A percentile compares a stretch with the other conserved stretches of the same genome.
Conservation (phyloP, 2,113 vertebrate species). For the Malaclemys terrapin region DNA sequence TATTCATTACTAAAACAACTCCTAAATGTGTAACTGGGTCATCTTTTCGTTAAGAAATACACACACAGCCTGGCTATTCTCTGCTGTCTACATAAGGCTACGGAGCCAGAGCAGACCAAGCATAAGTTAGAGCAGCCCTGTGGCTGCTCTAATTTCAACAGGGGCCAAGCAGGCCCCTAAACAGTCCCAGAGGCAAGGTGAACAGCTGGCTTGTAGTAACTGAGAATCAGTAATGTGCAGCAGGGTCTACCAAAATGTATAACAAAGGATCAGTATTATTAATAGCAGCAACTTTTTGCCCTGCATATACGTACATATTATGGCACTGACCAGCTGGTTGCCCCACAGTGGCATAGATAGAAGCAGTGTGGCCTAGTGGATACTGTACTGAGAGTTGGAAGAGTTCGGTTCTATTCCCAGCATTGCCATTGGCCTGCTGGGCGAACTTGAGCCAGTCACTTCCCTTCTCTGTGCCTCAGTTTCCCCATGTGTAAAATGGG, state of each 20-base stretch:
- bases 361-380: neutral
- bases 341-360: neutral
- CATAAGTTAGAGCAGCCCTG: neutral
- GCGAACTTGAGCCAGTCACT: neutral
- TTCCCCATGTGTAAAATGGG: neutral
- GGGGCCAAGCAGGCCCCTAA: neutral
- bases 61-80: neutral
- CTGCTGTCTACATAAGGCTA: neutral
- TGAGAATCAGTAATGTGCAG: neutral
- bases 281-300: neutral
- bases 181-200: neutral
- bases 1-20: slow-evolving; percentile 70
- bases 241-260: neutral
- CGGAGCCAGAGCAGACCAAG: neutral
- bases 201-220: neutral
- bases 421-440: neutral
- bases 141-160: neutral
- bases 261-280: neutral
- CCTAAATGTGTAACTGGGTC: slow-evolving; percentile 67
- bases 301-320: neutral
- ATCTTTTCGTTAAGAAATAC: slow-evolving; percentile 48
- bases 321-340: neutral
- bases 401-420: neutral
- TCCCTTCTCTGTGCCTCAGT: neutral
- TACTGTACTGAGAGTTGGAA: neutral